These are phyloP conservation scores for Oriolus oriolus DNA, from an alignment of 2,113 vertebrate genomes.

Conservation along the genomic window DNA sequence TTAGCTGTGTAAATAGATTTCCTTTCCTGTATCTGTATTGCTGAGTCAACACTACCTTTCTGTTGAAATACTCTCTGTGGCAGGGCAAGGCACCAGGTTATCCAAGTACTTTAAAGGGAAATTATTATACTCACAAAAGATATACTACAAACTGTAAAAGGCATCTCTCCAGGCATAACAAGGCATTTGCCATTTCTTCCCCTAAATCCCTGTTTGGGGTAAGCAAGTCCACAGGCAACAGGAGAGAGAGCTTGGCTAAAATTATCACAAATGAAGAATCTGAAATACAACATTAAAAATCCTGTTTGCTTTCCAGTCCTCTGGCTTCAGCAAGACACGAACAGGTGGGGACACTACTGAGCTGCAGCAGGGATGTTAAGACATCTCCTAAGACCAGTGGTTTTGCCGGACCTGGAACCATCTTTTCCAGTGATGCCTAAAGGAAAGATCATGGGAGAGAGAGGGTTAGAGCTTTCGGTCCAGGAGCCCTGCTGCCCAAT, in stretches of 20 bases:
- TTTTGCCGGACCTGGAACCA: neutral
- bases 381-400: neutral
- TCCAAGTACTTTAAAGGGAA: neutral
- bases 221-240: neutral
- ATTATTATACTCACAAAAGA: neutral
- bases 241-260: neutral
- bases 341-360: neutral
- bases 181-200: neutral
- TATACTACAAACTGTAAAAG: neutral
- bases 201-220: neutral
- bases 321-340: neutral
- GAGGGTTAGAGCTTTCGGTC: neutral
- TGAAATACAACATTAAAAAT: neutral
- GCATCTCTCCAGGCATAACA: neutral
- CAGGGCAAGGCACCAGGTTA: neutral
- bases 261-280: neutral
- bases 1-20: neutral
- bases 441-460: slow-evolving; percentile 28
- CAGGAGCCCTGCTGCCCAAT: neutral
- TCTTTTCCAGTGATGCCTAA: slow-evolving; percentile 41
- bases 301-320: neutral
- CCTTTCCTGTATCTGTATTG: neutral
- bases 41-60: neutral
- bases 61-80: neutral
- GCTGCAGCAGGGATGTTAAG: neutral